Evolutionary conservation across 2,797 vertebrate species (phyloP), one percentile per base, ranked within the genome.

Genomic region (Erethizon dorsatum): DNA sequence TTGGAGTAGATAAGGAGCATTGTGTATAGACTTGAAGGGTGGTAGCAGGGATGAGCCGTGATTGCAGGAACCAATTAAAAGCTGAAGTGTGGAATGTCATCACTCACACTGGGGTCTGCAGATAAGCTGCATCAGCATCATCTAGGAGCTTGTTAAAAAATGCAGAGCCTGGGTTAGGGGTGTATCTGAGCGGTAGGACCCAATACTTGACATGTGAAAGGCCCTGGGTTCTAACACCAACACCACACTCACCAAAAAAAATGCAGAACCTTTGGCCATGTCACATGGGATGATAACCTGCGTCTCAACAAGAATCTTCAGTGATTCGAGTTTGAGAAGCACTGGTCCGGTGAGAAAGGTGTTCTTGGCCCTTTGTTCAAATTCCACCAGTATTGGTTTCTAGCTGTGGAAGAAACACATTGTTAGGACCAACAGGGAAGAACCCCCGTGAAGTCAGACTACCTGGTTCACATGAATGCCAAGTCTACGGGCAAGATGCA

Each of bases 101-200:
- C 9, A 50, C 20, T 83, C 31, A 73, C 15, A 20, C 1, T 0
- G 33, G 41, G 4, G 5, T 24, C n/a, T 28, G 37, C 0, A 4
- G 61, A 15, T 45, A 69, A 31, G 5, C 50, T 37, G 73, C 26
- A 6, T 45, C 24, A 59, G 26, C 1, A 7, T 63, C 63, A 50
- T 59, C 69, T 67, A 63, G 93, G 63, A 94, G 37, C 67, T 63
- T 57, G 56, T 77, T 78, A 61, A 65, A 85, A 89, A 65, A 56
- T 56, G 47, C 41, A 73, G 83, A 83, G 13, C 47, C 41, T 63
- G 24, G 26, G 69, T 37, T 45, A n/a, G 31, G n/a, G 20, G 22
- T 77, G 14, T 56, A 47, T 50, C 37, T 56, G 57, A 41, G 37
- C 47, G 18, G 41, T 33, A 45, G 24, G 86, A 54, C 28, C 31